These are phyloP conservation scores for Saccostrea echinata DNA, from an alignment of 1,140 invertebrate species.

Conservation along the genomic window DNA sequence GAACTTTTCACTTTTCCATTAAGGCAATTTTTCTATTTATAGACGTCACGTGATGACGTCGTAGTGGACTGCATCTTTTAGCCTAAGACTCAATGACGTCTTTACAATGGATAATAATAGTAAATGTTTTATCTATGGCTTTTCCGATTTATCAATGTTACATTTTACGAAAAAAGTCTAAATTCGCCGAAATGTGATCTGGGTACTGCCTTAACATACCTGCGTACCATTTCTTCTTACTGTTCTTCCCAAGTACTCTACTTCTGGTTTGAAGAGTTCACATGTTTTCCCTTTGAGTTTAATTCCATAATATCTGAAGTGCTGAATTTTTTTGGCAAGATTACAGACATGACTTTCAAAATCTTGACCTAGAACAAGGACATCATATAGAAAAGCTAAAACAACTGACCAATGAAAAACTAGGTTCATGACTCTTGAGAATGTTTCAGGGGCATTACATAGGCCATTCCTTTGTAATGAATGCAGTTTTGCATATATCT, in stretches of 20 bases:
- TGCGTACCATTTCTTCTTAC: background rate
- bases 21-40: too few relatives aligned
- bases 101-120: too few relatives aligned
- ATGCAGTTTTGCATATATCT: conserved; percentile 43
- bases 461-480: conserved; percentile 24
- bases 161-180: too few relatives aligned
- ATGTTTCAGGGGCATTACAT: conserved; percentile 33
- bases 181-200: too few relatives aligned
- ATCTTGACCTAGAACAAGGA: conserved; percentile 4
- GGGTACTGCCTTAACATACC: too few relatives aligned
- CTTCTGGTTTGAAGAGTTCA: conserved; percentile 19
- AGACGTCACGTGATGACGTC: too few relatives aligned
- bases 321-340: background rate
- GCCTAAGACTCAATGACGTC: too few relatives aligned
- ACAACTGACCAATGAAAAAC: conserved; percentile 22
- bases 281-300: conserved; percentile 41
- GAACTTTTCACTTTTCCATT: too few relatives aligned
- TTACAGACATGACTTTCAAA: conserved; percentile 19
- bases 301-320: background rate
- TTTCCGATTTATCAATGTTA: too few relatives aligned
- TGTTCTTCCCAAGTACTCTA: conserved; percentile 30
- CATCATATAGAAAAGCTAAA: conserved; percentile 44
- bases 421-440: conserved; percentile 36
- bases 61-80: too few relatives aligned
- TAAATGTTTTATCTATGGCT: too few relatives aligned